Conservation (phyloP, 2,113 vertebrate species). For the Pachycephala philippinensis region DNA sequence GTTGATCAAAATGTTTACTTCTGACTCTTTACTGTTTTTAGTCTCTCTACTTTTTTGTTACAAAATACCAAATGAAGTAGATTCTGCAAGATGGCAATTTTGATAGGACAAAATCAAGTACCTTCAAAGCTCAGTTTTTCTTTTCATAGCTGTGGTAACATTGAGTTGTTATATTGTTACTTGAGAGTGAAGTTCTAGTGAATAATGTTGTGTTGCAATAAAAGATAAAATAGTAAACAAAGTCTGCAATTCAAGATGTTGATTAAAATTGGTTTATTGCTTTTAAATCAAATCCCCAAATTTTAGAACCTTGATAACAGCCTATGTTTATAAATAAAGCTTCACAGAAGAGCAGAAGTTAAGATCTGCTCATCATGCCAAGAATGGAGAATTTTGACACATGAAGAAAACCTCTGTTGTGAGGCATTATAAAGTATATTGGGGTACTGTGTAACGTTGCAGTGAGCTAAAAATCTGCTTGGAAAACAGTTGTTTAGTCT, state of each 20-base stretch:
- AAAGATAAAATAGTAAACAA: not conserved
- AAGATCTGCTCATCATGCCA: not conserved
- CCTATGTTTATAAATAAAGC: not conserved
- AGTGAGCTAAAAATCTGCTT: not conserved
- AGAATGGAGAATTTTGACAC: not conserved
- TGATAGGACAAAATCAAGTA: not conserved
- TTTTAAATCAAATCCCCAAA: not conserved
- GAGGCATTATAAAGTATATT: not conserved
- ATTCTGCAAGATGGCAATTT: not conserved
- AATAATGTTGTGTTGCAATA: not conserved
- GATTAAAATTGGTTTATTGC: not conserved
- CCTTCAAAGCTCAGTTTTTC: not conserved
- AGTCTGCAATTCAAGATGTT: not conserved
- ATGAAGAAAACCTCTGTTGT: not conserved
- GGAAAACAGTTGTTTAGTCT: not conserved
- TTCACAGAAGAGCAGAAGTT: not conserved
- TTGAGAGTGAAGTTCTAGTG: not conserved
- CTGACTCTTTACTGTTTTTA: not conserved
- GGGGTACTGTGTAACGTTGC: not conserved
- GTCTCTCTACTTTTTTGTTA: not conserved
- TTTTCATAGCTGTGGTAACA: not conserved
- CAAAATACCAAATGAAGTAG: not conserved
- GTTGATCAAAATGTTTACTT: slow-evolving; percentile 33
- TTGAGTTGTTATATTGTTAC: not conserved
- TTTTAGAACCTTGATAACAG: not conserved